A percentile compares a stretch with the other conserved stretches of the same genome.
Conservation (phyloP, 2,113 vertebrate species). For the Nyctibius bracteatus region DNA sequence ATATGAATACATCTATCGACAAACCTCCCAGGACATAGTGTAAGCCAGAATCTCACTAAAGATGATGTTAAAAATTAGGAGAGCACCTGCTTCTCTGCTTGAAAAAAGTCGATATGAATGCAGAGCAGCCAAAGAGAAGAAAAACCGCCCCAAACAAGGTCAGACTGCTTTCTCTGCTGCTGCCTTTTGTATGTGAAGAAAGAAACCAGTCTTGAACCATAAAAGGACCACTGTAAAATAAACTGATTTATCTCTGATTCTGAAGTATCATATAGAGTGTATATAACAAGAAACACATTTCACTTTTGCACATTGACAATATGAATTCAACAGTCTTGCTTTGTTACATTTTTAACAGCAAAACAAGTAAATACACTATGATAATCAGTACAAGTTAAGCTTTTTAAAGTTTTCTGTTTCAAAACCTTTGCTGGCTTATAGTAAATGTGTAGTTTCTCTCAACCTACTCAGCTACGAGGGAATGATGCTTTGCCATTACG, state of each 20-base stretch:
- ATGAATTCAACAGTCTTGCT: background rate
- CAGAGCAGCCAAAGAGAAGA: background rate
- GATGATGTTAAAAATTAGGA: background rate
- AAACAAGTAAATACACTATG: background rate
- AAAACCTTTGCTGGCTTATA: background rate
- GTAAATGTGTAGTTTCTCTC: background rate
- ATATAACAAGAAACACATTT: background rate
- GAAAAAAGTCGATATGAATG: background rate
- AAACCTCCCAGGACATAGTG: background rate
- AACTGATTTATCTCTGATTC: background rate
- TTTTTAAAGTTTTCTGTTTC: background rate
- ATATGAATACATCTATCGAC: background rate
- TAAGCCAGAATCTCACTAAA: conserved; percentile 24
- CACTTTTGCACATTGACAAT: background rate
- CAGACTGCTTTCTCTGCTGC: background rate
- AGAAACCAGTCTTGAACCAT: background rate
- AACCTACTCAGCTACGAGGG: background rate
- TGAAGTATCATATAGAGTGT: background rate
- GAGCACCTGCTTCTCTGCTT: background rate
- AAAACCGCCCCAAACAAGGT: background rate
- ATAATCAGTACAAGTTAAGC: background rate
- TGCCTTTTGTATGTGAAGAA: background rate
- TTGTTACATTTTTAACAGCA: background rate
- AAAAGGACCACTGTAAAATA: background rate
- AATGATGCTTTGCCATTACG: background rate